Evolutionary conservation across 2,888 invertebrate species (phyloP).

Genomic region (Aphidius colemani): DNA sequence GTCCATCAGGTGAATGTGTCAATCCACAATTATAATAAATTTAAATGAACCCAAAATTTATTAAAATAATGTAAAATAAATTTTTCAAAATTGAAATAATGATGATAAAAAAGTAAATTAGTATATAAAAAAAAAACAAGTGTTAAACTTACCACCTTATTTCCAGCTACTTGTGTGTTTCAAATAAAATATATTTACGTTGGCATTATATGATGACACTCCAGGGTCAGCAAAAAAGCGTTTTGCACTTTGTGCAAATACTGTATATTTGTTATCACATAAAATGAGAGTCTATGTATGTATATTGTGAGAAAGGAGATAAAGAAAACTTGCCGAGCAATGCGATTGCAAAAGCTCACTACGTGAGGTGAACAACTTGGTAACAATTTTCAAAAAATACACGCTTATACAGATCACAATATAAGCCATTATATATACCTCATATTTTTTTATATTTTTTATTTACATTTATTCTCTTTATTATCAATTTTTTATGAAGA

Average conservation of each 20-base stretch:
- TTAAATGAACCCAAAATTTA: too few relatives aligned
- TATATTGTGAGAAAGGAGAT: constrained; percentile 21
- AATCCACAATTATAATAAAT: too few relatives aligned
- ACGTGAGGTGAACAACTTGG: constrained; percentile 25
- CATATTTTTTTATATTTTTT: neutral
- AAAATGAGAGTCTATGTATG: neutral
- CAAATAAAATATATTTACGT: constrained; percentile 17
- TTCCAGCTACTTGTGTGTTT: constrained; percentile 6
- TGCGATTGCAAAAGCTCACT: constrained; percentile 22
- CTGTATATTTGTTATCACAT: constrained; percentile 9
- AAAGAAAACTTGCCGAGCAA: constrained; percentile 30
- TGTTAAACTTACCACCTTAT: neutral
- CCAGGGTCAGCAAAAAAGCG: neutral
- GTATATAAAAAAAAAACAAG: constrained; percentile 3
- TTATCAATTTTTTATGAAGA: neutral
- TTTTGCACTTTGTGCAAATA: constrained; percentile 21
- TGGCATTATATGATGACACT: neutral
- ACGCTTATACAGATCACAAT: constrained; percentile 7
- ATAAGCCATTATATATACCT: neutral
- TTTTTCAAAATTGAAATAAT: too few relatives aligned
- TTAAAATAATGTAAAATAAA: too few relatives aligned
- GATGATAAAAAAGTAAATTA: neutral
- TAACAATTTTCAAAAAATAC: constrained; percentile 33
- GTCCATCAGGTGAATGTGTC: too few relatives aligned
- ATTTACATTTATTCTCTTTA: neutral